phyloP scores from a whole-genome alignment of 2,113 vertebrate genomes.

The Pedionomus torquatus region DNA sequence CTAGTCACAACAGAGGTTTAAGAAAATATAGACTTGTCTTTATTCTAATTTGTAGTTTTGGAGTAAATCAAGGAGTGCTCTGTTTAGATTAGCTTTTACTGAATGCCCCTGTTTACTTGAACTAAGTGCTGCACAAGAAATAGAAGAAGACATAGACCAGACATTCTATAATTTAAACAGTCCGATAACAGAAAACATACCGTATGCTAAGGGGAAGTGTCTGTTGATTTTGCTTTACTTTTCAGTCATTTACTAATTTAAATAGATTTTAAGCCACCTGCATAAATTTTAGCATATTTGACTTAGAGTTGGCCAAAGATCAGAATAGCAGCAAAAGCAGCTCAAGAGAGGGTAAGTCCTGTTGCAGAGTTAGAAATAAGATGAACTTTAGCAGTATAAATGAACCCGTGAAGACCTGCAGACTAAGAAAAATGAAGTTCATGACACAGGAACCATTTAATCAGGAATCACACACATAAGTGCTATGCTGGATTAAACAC shows the following conservation, averaged over 20 bases:
- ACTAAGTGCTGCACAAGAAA: conserved; percentile 38
- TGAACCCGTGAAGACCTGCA: neutral
- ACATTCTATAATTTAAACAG: conserved; percentile 51
- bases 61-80: conserved; percentile 37
- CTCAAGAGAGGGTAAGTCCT: neutral
- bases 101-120: conserved; percentile 39
- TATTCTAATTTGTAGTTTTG: conserved; percentile 27
- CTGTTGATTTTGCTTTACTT: conserved; percentile 50
- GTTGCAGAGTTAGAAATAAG: neutral
- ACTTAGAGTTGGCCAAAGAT: conserved; percentile 1
- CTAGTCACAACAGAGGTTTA: conserved; percentile 16
- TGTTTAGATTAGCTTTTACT: conserved; percentile 54
- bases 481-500: neutral
- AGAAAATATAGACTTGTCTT: conserved; percentile 48
- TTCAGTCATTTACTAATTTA: conserved; percentile 47
- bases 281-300: conserved; percentile 21
- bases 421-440: neutral
- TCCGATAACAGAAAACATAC: conserved; percentile 36
- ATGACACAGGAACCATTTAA: neutral
- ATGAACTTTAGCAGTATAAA: neutral
- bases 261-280: conserved; percentile 52
- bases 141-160: conserved; percentile 46
- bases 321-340: neutral
- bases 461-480: neutral
- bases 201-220: neutral